Percentiles rank a stretch among this genome's conserved stretches.
Conservation (phyloP, 64 coral and sea anemone species). For the Porites lutea region DNA sequence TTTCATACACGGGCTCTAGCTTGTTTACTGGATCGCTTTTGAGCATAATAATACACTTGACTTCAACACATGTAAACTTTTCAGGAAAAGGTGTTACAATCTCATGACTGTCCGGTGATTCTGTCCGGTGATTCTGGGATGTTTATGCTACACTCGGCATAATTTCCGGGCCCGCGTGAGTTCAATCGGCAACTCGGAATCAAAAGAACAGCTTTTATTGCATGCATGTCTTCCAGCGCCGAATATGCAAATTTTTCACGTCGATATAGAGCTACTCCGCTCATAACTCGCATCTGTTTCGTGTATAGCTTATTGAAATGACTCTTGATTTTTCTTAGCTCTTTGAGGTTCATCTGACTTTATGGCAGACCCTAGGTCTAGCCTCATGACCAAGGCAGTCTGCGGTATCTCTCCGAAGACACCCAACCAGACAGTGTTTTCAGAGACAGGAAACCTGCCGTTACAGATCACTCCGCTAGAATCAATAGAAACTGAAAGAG, state of each 20-base stretch:
- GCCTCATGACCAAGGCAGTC: background rate
- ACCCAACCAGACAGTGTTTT: background rate
- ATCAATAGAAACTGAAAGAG: background rate
- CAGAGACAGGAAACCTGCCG: background rate
- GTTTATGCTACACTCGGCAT: background rate
- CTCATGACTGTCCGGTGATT: background rate
- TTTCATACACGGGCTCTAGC: background rate
- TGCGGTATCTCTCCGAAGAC: background rate
- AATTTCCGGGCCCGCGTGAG: background rate
- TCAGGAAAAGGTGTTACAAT: no score
- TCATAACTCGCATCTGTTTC: background rate
- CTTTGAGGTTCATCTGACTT: background rate
- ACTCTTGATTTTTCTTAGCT: no score
- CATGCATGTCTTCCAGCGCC: background rate
- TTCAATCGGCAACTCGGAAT: background rate
- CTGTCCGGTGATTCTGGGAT: background rate
- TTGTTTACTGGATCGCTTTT: constrained; percentile 19
- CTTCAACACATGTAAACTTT: no score
- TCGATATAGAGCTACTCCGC: no score
- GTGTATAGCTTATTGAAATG: no score
- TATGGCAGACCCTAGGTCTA: background rate
- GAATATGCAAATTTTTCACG: background rate
- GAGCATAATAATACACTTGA: no score
- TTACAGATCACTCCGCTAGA: constrained; percentile 8
- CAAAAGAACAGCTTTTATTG: background rate